Evolutionary conservation across 2,888 invertebrate species (phyloP), one percentile per base, ranked within the genome.

Genomic region (Microctonus brassicae): DNA sequence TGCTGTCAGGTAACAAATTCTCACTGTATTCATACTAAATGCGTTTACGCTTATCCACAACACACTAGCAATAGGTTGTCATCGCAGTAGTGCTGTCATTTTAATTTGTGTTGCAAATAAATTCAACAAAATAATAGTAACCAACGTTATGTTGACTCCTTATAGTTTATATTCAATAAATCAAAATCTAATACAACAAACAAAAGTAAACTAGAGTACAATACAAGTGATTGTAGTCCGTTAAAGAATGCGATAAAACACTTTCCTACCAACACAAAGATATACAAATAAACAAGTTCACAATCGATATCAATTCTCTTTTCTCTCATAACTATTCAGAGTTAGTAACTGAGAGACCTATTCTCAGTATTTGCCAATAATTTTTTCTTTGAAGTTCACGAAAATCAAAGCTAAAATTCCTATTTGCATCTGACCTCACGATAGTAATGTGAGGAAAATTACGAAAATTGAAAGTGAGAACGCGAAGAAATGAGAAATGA

Each of bases 161-260:
- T 34, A 53, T 52, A 22, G 53, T 64, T 64, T 53, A 64, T 63
- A 33, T 53, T n/a, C 17, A 11, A 20, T 33, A 53, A n/a, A 39
- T 39, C n/a, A 2, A n/a, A 39, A 13, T 39, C 39, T 24, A 42
- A 26, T 24, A 17, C 26, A 9, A 13, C 5, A n/a, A 26, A 6
- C 13, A 13, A 5, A 57, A 13, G 22, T 39, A 36, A 61, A 33
- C 1, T 33, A 58, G 5, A 58, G 2, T n/a, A 61, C 36, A 61
- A 22, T 36, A 36, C 22, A 0, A 11, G 22, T 11, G 24, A 55
- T 55, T 39, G 39, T 5, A n/a, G 39, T 1, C 13, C n/a, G n/a
- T 13, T 39, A 2, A n/a, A 42, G 20, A 39, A 33, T 9, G 33
- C 36, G 36, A 39, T 66, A 26, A 53, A 39, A 65, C 26, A 13